Evolutionary conservation across 2,113 vertebrate genomes (phyloP), one percentile per base, ranked within the genome.

Genomic region (Peromyscus leucopus): DNA sequence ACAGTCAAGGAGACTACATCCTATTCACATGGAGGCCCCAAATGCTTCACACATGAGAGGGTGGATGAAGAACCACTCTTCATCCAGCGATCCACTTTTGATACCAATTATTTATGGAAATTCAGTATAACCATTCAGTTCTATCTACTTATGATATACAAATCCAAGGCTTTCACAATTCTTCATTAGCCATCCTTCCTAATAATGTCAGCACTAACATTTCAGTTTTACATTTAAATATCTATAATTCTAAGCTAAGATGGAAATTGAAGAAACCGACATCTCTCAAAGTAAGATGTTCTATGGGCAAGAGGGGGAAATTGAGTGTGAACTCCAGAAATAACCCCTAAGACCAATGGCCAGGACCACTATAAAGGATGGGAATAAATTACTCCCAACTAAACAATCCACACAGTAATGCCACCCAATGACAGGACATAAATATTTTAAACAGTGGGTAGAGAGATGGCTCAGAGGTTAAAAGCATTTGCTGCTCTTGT

Each of bases 191-290:
- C 92, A 88, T 80, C 22, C 87, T 95, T 93, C 80, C 91, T 85
- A 95, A 91, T 93, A 83, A 92, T n/a, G 79, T 93, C n/a, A n/a
- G 51, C 85, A 33, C 33, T 91, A 31, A 95, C 74, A 8, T 33
- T 76, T 36, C 79, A 28, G 74, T 76, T 94, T 94, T 74, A 94
- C 3, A 78, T 95, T 95, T 93, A 91, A 82, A 89, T 10, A 61
- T 96, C 51, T 89, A 69, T 26, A 93, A 78, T 63, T 24, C 94
- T 91, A 93, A 89, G 89, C 55, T 91, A 93, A 91, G 72, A 87
- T 57, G 46, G 91, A 72, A 96, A 84, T 33, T 48, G 11, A 93
- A 46, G 21, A 95, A 13, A 22, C 1, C 89, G 48, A 21, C 83
- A 87, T 82, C 57, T 95, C 79, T 67, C 39, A 83, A 90, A 91